Evolutionary conservation across 2,797 vertebrate species (phyloP).

Genomic region (Balearica regulorum): DNA sequence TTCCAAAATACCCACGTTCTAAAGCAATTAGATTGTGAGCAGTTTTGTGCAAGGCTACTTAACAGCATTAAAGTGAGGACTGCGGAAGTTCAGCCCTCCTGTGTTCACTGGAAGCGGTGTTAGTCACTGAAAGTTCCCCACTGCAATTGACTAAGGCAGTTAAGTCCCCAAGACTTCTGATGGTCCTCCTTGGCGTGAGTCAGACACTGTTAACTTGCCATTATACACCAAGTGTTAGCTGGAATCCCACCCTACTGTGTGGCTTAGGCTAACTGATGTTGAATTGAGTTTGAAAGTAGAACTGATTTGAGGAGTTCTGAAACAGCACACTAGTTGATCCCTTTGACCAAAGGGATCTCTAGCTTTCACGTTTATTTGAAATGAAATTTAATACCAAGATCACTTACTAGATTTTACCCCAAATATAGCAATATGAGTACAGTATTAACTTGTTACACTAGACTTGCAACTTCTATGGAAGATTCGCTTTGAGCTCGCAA

Average conservation of each 20-base stretch:
- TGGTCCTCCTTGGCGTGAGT: background rate
- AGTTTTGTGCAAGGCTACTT: background rate
- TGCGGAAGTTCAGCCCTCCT: background rate
- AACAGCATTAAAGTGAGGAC: background rate
- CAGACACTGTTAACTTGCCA: background rate
- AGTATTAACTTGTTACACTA: background rate
- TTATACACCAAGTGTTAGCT: background rate
- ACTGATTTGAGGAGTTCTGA: background rate
- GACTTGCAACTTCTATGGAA: background rate
- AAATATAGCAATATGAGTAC: background rate
- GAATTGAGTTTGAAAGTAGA: background rate
- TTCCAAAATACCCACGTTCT: rapidly evolving
- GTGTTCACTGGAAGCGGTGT: background rate
- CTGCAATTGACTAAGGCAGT: background rate
- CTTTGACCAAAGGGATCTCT: background rate
- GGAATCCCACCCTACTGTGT: background rate
- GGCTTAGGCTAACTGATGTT: background rate
- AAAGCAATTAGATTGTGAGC: background rate
- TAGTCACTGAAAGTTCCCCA: background rate
- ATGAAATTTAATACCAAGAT: background rate
- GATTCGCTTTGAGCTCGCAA: background rate
- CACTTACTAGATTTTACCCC: background rate
- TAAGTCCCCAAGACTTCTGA: background rate
- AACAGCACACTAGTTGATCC: background rate
- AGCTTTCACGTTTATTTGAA: background rate